Conservation (phyloP, 2,888 invertebrate species). For the Entomobrya proxima region DNA sequence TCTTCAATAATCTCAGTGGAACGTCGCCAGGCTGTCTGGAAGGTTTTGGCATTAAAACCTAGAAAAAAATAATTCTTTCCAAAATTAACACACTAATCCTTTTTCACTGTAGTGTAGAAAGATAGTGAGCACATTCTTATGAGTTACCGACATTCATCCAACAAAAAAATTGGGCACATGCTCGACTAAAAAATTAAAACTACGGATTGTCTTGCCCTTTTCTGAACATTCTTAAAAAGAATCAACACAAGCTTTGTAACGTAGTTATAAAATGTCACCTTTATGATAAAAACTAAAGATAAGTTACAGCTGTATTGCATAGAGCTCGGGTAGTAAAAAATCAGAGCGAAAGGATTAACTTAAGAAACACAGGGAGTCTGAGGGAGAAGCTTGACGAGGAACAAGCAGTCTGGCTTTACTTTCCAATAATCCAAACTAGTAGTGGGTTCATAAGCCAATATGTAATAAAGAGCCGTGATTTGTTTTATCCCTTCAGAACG, state of each 20-base stretch:
- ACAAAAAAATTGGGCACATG: slow-evolving; percentile 28
- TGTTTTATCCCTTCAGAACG: slow-evolving; percentile 18
- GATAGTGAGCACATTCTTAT: background rate
- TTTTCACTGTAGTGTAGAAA: background rate
- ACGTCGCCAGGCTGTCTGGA: slow-evolving; percentile 60
- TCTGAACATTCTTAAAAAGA: background rate
- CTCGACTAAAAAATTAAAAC: slow-evolving; percentile 44
- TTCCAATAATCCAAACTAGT: background rate
- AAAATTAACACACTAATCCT: slow-evolving; percentile 30
- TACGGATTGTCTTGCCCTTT: background rate
- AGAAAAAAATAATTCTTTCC: slow-evolving; percentile 38
- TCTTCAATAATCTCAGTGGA: slow-evolving; percentile 3
- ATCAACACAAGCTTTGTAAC: background rate
- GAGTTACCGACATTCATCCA: background rate
- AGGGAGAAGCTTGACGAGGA: background rate
- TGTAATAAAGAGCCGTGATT: slow-evolving; percentile 41
- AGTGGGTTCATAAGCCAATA: slow-evolving; percentile 38
- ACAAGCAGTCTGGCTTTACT: background rate
- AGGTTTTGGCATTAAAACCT: background rate
- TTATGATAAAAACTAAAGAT: background rate
- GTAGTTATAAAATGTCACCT: slow-evolving; percentile 18
- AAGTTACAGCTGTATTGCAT: background rate
- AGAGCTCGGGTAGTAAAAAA: slow-evolving; percentile 24
- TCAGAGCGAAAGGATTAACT: slow-evolving; percentile 49
- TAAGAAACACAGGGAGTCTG: background rate